Base-by-base conservation (phyloP, 2,888 invertebrate species). In the Mechanitis messenoides region DNA sequence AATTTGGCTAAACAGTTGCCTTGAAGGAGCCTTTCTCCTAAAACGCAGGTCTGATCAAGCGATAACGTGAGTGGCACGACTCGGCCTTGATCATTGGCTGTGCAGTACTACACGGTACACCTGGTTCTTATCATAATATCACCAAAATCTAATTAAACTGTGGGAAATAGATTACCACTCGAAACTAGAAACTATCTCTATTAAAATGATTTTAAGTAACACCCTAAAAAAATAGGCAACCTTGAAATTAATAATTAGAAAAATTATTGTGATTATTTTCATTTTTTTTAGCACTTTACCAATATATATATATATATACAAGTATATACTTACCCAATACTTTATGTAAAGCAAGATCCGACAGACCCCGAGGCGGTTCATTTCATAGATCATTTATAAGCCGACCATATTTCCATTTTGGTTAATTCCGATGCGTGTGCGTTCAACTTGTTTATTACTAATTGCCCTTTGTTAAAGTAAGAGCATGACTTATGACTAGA, bases 11-110 rank as follows among this genome's bases (percentile, higher is more conserved):
- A 57, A 56, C 56, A 50, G 50, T 65, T 59, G 63, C 66, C 63
- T 68, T 66, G 64, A 65, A 58, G 60, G 60, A 62, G 64, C 72
- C 72, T 72, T 72, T 72, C 71, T 71, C 71, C 72, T 64, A 68
- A 71, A 69, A 65, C 60, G 58, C 50, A 56, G 55, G 63, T 55
- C 53, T 53, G 65, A 68, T 66, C 60, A 42, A 33, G 50, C 53
- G 72, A 70, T 69, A 70, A 63, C 62, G 62, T 55, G 65, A 64
- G 67, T 68, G 58, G 69, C 70, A 69, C 69, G 69, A 69, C 56
- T 64, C 61, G 67, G 66, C 71, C 71, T 71, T 72, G 72, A 68
- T 71, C 66, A 65, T 60, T 60, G 65, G 67, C 50, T 7, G 6
- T 50, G 31, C 31, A 55, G 31, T 31, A 7, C 31, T 6, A 50